Evolutionary conservation across 2,888 invertebrate species (phyloP).

Genomic region (Venusia cambrica): DNA sequence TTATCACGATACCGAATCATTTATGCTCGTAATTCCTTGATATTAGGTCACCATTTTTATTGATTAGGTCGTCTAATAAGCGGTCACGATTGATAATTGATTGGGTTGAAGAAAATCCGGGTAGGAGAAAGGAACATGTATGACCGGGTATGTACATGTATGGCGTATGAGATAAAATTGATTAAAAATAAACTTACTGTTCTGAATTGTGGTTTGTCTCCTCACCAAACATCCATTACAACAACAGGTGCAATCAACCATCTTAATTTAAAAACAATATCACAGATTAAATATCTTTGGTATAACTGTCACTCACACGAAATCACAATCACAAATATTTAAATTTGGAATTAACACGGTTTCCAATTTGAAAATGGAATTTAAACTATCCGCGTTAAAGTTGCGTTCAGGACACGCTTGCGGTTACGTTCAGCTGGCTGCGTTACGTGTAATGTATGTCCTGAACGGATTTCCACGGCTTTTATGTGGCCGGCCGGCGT

Average conservation of each 20-base stretch:
- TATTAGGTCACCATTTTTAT: constrained; percentile 32
- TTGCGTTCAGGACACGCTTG: constrained; percentile 50
- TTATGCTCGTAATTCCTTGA: constrained; percentile 20
- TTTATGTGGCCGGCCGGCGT: constrained; percentile 71
- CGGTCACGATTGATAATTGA: constrained; percentile 15
- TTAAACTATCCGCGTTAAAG: constrained; percentile 34
- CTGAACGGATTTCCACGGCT: constrained; percentile 75
- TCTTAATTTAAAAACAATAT: constrained; percentile 52
- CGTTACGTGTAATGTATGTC: constrained; percentile 73
- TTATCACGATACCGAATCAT: constrained; percentile 13
- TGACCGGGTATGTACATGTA: too few species aligned
- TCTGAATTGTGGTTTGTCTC: constrained; percentile 42
- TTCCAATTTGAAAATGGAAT: constrained; percentile 38
- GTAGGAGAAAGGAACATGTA: too few species aligned
- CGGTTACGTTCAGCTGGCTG: constrained; percentile 70
- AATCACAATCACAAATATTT: constrained; percentile 46
- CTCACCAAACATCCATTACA: constrained; percentile 54
- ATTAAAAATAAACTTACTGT: constrained; percentile 47
- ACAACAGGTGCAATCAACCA: constrained; percentile 52
- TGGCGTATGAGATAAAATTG: constrained; percentile 8
- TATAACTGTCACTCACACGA: constrained; percentile 32
- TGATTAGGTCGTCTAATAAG: constrained; percentile 20
- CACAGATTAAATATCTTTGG: constrained; percentile 57
- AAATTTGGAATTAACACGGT: constrained; percentile 17
- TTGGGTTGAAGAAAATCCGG: constrained; percentile 11